Conservation (phyloP, 2,113 vertebrate genomes). For the Rhombomys opimus region DNA sequence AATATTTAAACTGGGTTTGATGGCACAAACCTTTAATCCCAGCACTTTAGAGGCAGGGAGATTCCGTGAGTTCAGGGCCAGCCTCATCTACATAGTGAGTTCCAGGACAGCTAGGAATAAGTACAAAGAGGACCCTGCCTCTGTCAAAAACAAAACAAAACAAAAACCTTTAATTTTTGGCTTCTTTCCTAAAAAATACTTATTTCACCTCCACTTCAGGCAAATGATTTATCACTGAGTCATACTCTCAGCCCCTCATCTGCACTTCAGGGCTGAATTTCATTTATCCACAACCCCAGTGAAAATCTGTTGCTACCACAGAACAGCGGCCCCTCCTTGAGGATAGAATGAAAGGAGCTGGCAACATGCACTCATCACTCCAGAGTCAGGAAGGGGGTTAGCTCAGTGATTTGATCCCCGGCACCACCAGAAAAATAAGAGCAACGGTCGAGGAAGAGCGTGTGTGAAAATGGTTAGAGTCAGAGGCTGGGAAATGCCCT, state of each 20-base stretch:
- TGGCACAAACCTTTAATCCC: not conserved
- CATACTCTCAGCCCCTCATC: not conserved
- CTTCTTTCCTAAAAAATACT: not conserved
- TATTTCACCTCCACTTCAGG: not conserved
- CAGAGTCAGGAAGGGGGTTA: too few species aligned
- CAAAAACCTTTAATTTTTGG: not conserved
- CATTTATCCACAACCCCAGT: not conserved
- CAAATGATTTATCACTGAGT: not conserved
- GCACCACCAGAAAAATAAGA: not conserved
- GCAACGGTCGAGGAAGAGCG: not conserved
- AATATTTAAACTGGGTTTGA: not conserved
- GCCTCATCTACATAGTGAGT: not conserved
- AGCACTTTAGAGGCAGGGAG: not conserved
- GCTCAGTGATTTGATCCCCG: not conserved
- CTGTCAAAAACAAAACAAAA: not conserved
- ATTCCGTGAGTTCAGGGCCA: not conserved
- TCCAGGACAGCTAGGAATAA: not conserved
- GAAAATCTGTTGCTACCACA: not conserved
- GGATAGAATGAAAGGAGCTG: not conserved
- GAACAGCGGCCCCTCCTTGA: not conserved
- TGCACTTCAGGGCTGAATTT: not conserved
- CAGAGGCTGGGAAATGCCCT: not conserved
- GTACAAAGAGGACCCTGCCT: too few species aligned
- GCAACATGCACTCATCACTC: not conserved
- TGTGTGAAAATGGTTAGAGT: not conserved